These are phyloP conservation scores for Drosophila truncata DNA, from an alignment of 1,140 invertebrate genomes.

Conservation along the genomic window DNA sequence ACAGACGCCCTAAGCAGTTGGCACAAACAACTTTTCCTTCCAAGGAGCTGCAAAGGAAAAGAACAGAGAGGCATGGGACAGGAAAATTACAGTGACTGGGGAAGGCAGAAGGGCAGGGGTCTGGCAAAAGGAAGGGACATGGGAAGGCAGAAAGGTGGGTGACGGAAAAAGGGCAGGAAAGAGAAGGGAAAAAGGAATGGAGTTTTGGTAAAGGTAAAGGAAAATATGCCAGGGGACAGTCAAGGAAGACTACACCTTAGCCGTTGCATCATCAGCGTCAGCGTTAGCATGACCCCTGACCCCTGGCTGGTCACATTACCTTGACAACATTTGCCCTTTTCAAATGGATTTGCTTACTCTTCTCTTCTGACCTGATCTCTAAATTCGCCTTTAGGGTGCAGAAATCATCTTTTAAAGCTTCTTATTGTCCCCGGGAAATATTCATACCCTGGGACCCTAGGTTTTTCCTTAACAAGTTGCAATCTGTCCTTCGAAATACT, in stretches of 20 bases:
- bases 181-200: background rate
- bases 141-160: background rate
- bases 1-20: constrained; percentile 42
- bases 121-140: background rate
- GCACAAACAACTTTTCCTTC: constrained; percentile 64
- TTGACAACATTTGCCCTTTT: constrained; percentile 25
- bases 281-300: constrained; percentile 29
- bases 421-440: background rate
- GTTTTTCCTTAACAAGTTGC: background rate
- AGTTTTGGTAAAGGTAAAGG: background rate
- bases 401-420: constrained; percentile 1
- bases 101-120: background rate
- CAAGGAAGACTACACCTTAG: constrained; percentile 39
- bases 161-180: background rate
- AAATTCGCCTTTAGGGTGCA: background rate
- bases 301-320: background rate
- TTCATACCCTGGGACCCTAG: background rate
- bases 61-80: background rate
- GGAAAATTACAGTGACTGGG: background rate
- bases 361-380: background rate
- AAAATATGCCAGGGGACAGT: background rate
- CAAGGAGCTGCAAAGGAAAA: constrained; percentile 1
- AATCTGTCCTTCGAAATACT: background rate
- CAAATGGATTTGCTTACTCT: background rate
- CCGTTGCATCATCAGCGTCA: constrained; percentile 58